Base-by-base conservation (phyloP, 2,797 vertebrate species). In the Eupleurogrammus muticus region DNA sequence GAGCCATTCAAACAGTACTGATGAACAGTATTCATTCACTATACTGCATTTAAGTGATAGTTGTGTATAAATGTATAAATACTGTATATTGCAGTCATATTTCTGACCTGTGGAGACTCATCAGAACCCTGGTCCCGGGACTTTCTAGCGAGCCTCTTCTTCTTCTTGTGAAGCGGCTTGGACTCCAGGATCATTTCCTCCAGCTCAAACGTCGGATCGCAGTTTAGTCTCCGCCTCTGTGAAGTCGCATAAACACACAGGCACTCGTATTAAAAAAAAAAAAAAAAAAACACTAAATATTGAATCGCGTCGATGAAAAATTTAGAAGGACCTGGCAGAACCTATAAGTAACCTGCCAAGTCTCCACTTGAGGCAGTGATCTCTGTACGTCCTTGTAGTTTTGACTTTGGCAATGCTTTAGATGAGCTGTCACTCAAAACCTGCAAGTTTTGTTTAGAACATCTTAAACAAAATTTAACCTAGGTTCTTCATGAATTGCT, bases 151-250 rank as follows among this genome's bases (percentile, higher is more conserved):
- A 99, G 91, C 13, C 98, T 94, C 69, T 98, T 98, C 84, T 99
- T 99, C 87, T 99, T 99, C 93, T 99, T 99, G 84, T 99, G 98
- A 72, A 99, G 95, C 0, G 98, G 98, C 88, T 97, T 99, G 60
- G 97, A 96, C 88, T 99, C 98, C 70, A 99, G 92, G 84, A 99
- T 99, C 98, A 99, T 99, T 92, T 99, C 98, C 90, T 99, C 98
- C 57, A 99, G 94, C 87, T 99, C 98, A 82, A 99, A 99, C 1
- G 96, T 91, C 9, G 98, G 98, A 86, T 99, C 97, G 70, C 98
- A 99, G 83, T 99, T 99, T 47, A 99, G 89, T 80, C 96, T 94
- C 54, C 96, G 94, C 82, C 95, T 97, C 98, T 99, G 44, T 12
- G 49, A 19, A 70, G 36, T 73, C 9, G 56, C 9, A 75, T 38